phyloP scores from a whole-genome alignment of 2,113 vertebrate species.

The Muntiacus reevesi region DNA sequence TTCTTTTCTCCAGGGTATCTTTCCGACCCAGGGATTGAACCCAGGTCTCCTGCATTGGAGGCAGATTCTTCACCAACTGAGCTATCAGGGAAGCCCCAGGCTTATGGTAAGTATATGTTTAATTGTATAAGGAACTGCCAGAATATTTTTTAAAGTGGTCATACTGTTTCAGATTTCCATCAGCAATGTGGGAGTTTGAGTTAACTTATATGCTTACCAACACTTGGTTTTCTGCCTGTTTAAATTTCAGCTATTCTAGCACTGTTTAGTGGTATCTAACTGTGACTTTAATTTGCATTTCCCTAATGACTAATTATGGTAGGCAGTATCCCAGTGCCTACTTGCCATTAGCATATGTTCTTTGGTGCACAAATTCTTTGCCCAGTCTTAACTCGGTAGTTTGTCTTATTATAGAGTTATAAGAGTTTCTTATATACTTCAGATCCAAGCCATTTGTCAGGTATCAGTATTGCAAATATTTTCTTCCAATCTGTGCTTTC shows the following conservation, averaged over 20 bases:
- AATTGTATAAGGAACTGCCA: not conserved
- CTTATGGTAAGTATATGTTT: not conserved
- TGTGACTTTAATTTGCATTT: constrained; percentile 42
- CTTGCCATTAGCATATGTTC: constrained; percentile 23
- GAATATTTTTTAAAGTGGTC: not conserved
- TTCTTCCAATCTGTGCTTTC: not conserved
- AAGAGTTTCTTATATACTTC: not conserved
- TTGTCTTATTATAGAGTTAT: not conserved
- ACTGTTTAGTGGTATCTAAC: not conserved
- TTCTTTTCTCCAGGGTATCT: not conserved
- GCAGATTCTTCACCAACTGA: not conserved
- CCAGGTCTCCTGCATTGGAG: not conserved
- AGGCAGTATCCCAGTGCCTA: not conserved
- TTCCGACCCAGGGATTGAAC: not conserved
- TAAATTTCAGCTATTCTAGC: not conserved
- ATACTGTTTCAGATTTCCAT: not conserved
- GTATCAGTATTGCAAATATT: not conserved
- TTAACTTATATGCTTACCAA: not conserved
- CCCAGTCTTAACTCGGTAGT: not conserved
- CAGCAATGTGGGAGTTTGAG: not conserved
- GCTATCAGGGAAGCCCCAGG: not conserved
- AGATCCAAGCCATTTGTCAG: not conserved
- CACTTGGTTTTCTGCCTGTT: not conserved
- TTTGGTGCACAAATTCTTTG: constrained; percentile 3
- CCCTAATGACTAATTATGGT: constrained; percentile 30